These are phyloP conservation scores for Bombus consobrinus DNA, from an alignment of 1,140 invertebrate species.

Conservation along the genomic window DNA sequence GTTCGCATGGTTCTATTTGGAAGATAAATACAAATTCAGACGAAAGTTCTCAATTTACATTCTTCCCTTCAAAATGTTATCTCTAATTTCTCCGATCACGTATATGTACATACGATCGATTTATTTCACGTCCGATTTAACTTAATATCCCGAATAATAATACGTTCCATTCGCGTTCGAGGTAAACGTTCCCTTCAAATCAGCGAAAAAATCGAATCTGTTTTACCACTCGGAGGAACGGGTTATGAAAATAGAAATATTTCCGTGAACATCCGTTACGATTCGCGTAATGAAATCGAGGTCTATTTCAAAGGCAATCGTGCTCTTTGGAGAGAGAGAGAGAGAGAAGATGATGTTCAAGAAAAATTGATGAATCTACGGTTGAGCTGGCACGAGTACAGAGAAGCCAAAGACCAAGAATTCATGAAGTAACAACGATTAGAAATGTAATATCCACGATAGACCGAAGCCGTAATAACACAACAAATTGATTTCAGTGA, in stretches of 20 bases:
- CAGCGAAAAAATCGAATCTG: neutral
- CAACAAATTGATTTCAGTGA: neutral
- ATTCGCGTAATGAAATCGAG: neutral
- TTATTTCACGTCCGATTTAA: neutral
- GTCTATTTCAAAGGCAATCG: neutral
- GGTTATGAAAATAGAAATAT: neutral
- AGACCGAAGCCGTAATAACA: neutral
- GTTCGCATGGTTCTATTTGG: neutral
- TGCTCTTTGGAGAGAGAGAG: neutral
- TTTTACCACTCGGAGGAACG: neutral
- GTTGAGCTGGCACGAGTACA: neutral
- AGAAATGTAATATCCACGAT: slow-evolving; percentile 42
- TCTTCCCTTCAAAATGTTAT: neutral
- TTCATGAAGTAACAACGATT: slow-evolving; percentile 1
- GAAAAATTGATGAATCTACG: neutral
- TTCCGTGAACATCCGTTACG: neutral
- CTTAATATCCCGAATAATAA: neutral
- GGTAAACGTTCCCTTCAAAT: neutral
- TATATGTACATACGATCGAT: neutral
- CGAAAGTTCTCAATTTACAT: neutral
- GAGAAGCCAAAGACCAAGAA: neutral
- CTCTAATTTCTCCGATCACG: neutral
- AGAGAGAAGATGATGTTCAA: neutral
- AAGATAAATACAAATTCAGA: neutral
- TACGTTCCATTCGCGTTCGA: neutral